Base-by-base conservation (phyloP, 2,797 vertebrate genomes). In the Sebastes oblongus region DNA sequence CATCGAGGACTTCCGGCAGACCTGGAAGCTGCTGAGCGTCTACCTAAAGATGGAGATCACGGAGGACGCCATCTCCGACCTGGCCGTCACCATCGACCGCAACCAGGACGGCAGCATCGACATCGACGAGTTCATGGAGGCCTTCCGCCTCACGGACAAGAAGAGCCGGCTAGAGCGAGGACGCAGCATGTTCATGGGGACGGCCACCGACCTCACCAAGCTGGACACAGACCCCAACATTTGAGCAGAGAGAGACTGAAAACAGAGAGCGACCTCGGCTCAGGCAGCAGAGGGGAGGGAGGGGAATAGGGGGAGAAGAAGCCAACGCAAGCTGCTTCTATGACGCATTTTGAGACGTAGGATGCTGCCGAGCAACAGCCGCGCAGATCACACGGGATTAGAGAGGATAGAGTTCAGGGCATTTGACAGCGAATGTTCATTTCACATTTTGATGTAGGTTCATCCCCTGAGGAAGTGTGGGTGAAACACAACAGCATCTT, bases 51-150 rank as follows among this genome's bases (percentile, higher is more conserved):
- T 95, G 56, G 94, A 96, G 55, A 93, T 98, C 88, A 96, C 96
- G 0, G 97, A 98, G 0, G 95, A 98, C 0, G 96, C 95, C 80
- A 97, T 99, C 87, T 92, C 92, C 0, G 96, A 98, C 91, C 92
- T 99, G 84, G 96, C 97, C 7, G 88, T 96, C 83, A 96, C 96
- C 87, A 99, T 97, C 0, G 98, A 99, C 86, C 96, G 96, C 91
- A 99, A 99, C 85, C 96, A 96, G 16, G 98, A 99, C 0, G 98
- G 98, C 50, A 97, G 92, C 90, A 98, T 99, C 0, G 98, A 99
- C 91, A 98, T 99, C 13, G 97, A 97, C 0, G 97, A 99, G 92
- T 99, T 99, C 94, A 96, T 99, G 85, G 98, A 99, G 92, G 98
- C 98, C 25, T 99, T 99, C 88, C 97, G 97, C 66, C 95, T 99